These are phyloP conservation scores for Zosterops japonicus DNA, from an alignment of 2,113 vertebrate species.

Conservation along the genomic window DNA sequence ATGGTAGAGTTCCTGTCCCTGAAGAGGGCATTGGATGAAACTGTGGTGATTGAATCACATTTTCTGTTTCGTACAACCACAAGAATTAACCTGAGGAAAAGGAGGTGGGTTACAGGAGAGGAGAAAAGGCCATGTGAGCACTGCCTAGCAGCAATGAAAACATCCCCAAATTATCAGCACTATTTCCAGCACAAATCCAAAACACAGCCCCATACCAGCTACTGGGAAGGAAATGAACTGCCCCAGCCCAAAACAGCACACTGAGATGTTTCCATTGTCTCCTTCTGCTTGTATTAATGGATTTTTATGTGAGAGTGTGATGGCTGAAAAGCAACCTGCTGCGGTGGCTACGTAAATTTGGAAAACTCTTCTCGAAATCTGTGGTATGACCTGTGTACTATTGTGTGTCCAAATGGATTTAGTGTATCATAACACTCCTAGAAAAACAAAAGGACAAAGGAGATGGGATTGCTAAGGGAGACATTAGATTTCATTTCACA, in stretches of 20 bases:
- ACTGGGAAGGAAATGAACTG: neutral
- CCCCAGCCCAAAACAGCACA: neutral
- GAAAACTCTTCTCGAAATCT: neutral
- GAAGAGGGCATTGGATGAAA: neutral
- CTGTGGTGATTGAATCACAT: neutral
- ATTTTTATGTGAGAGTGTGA: neutral
- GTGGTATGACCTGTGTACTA: neutral
- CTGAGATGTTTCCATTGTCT: neutral
- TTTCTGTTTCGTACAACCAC: neutral
- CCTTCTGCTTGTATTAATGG: neutral
- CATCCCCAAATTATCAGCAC: neutral
- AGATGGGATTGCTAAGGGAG: constrained; percentile 48
- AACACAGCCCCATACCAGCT: neutral
- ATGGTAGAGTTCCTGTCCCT: accelerated
- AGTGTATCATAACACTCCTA: neutral
- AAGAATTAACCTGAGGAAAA: neutral
- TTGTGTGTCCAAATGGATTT: constrained; percentile 45
- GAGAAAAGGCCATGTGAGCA: neutral
- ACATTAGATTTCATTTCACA: constrained; percentile 61
- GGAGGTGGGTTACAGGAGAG: neutral
- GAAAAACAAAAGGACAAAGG: constrained; percentile 47
- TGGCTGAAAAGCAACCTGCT: neutral
- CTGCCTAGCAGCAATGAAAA: neutral
- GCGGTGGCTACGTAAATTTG: neutral
- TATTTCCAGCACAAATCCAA: neutral